phyloP scores from a whole-genome alignment of 2,113 vertebrate species.

The Hiodon alosoides region DNA sequence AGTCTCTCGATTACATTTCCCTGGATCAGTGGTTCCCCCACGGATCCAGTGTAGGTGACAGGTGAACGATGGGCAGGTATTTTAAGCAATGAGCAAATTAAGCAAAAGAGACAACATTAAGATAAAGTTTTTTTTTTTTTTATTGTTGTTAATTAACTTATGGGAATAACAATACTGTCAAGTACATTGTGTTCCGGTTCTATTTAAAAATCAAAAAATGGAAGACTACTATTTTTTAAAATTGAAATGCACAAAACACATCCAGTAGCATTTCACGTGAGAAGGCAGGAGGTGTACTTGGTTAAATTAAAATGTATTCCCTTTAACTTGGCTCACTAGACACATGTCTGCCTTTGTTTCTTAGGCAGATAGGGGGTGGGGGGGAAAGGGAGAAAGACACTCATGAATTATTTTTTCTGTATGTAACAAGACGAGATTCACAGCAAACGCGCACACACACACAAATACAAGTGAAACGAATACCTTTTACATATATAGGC shows the following conservation, averaged over 20 bases:
- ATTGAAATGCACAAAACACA: slow-evolving; percentile 27
- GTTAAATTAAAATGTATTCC: slow-evolving; percentile 26
- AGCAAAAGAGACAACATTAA: background rate
- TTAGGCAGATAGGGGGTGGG: slow-evolving; percentile 32
- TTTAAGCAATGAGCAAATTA: too few relatives aligned
- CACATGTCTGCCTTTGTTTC: slow-evolving; percentile 39
- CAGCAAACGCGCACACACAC: slow-evolving; percentile 53
- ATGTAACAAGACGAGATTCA: slow-evolving; percentile 51
- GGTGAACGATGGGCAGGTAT: too few relatives aligned
- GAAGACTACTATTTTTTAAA: slow-evolving; percentile 51
- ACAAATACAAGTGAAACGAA: slow-evolving; percentile 51
- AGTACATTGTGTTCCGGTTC: slow-evolving; percentile 46
- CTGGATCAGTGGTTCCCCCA: too few relatives aligned
- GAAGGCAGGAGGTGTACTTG: slow-evolving; percentile 18
- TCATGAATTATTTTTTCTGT: slow-evolving; percentile 53
- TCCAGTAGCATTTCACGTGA: slow-evolving; percentile 26
- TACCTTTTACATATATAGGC: slow-evolving; percentile 39
- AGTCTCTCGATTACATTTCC: too few relatives aligned
- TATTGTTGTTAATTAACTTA: slow-evolving; percentile 49
- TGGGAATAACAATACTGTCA: slow-evolving; percentile 53
- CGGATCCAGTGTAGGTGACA: too few relatives aligned
- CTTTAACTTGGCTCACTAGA: slow-evolving; percentile 36
- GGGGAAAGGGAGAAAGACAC: slow-evolving; percentile 44
- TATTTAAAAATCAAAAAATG: slow-evolving; percentile 41
- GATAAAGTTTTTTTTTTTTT: slow-evolving; percentile 15